A percentile compares a stretch with the other conserved stretches of the same genome.
Conservation (phyloP, 2,888 invertebrate species). For the Drosophila cyrtoloma region DNA sequence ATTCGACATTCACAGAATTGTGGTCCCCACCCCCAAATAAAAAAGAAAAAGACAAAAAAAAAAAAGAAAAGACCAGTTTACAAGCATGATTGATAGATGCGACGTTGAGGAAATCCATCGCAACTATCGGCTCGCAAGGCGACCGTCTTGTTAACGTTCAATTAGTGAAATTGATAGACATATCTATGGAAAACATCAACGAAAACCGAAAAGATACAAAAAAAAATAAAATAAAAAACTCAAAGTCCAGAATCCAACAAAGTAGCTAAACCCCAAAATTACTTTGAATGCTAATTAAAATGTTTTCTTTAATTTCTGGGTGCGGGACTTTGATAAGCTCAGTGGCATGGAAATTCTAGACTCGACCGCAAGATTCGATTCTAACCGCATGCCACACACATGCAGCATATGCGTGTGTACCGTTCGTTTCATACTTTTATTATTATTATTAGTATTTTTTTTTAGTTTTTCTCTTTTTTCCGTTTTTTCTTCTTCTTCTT, state of each 20-base stretch:
- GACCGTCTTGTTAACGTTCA: constrained; percentile 75
- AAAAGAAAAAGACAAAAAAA: neutral
- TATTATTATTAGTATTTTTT: constrained; percentile 11
- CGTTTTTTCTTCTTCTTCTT: constrained; percentile 11
- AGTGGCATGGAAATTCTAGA: constrained; percentile 64
- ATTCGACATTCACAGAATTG: constrained; percentile 26
- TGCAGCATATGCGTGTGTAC: constrained; percentile 47
- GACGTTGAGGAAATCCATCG: constrained; percentile 33
- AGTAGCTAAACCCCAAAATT: constrained; percentile 55
- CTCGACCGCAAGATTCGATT: constrained; percentile 56
- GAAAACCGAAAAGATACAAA: constrained; percentile 29
- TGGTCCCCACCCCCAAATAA: constrained; percentile 11
- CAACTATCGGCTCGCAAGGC: constrained; percentile 49
- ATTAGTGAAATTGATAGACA: constrained; percentile 81
- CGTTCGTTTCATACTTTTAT: constrained; percentile 48
- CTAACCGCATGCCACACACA: constrained; percentile 72
- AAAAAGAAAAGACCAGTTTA: constrained; percentile 38
- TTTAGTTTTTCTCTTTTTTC: constrained; percentile 21
- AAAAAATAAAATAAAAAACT: constrained; percentile 8
- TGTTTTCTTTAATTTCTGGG: constrained; percentile 42
- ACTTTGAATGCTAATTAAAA: constrained; percentile 72
- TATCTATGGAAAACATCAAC: constrained; percentile 59
- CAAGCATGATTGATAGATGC: constrained; percentile 70
- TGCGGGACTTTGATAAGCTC: constrained; percentile 56
- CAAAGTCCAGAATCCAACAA: constrained; percentile 6